phyloP scores from a whole-genome alignment of 2,113 vertebrate species.

The Ancistrus triradiatus region DNA sequence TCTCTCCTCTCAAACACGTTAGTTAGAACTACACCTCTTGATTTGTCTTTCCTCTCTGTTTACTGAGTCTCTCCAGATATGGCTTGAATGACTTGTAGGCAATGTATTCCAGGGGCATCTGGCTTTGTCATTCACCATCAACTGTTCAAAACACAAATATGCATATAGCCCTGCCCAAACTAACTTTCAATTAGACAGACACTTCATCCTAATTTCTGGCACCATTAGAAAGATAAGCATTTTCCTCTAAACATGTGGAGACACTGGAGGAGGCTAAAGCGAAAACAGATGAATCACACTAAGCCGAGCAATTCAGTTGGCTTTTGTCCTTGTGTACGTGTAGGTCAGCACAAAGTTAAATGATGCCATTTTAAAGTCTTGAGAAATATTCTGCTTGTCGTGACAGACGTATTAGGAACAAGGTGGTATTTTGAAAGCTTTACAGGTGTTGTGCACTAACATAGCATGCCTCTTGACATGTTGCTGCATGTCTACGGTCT shows the following conservation, averaged over 20 bases:
- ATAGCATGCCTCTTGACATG: no score
- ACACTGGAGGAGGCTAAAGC: slow-evolving; percentile 34
- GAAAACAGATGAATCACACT: slow-evolving; percentile 54
- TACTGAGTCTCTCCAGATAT: neutral
- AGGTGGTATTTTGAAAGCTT: no score
- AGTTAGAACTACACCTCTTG: no score
- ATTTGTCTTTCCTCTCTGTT: neutral
- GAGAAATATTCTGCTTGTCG: no score
- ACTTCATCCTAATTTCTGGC: slow-evolving; percentile 6
- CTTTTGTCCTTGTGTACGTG: slow-evolving; percentile 18
- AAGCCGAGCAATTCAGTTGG: slow-evolving; percentile 55
- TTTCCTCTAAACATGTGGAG: slow-evolving; percentile 27
- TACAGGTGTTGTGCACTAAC: no score
- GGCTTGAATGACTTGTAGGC: neutral
- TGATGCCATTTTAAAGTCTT: no score
- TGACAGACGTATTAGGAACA: no score
- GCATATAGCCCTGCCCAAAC: neutral
- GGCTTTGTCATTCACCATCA: slow-evolving; percentile 1
- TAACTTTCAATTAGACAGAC: slow-evolving; percentile 12
- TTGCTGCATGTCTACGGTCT: no score
- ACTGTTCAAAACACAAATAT: neutral
- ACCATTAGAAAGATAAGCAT: slow-evolving; percentile 25
- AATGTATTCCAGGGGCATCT: neutral
- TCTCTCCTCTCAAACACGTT: no score
- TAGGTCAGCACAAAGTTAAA: neutral